Evolutionary conservation across 2,888 invertebrate species (phyloP).

Genomic region (Hirudinaria manillensis): DNA sequence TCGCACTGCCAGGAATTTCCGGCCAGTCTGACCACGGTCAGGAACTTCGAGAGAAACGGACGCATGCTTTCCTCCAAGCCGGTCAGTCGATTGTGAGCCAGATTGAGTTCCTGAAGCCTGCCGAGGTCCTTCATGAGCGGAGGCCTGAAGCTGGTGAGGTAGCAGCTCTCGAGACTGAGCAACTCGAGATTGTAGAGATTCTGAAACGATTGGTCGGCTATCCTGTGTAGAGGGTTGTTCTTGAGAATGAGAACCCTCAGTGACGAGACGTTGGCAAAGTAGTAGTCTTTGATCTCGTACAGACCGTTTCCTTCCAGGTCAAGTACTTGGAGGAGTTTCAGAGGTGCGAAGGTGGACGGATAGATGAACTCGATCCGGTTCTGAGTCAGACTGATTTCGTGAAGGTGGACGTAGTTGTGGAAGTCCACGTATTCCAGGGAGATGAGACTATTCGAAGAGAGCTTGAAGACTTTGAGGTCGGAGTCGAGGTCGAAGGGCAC

Average conservation of each 20-base stretch:
- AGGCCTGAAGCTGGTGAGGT: constrained; percentile 35
- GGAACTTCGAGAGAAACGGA: constrained; percentile 32
- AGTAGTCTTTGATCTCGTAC: constrained; percentile 28
- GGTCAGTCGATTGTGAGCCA: constrained; percentile 39
- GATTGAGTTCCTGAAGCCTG: constrained; percentile 38
- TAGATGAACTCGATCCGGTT: constrained; percentile 13
- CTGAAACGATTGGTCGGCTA: constrained; percentile 35
- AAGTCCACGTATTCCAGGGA: constrained; percentile 8
- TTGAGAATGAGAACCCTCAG: constrained; percentile 36
- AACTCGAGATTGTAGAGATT: constrained; percentile 38
- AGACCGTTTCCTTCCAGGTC: constrained; percentile 18
- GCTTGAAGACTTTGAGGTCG: constrained; percentile 38
- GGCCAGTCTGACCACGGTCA: constrained; percentile 37
- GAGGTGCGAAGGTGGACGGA: constrained; percentile 19
- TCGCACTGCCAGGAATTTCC: constrained; percentile 40
- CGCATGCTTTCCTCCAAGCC: constrained; percentile 33
- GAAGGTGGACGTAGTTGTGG: constrained; percentile 21
- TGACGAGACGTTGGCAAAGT: constrained; percentile 35
- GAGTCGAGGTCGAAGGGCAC: constrained; percentile 36
- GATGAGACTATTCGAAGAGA: constrained; percentile 36
- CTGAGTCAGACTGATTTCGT: constrained; percentile 23
- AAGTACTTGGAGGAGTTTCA: constrained; percentile 23
- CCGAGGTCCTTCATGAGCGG: constrained; percentile 34
- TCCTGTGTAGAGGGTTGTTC: constrained; percentile 35
- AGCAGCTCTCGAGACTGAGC: constrained; percentile 40